Conservation (phyloP, 2,888 invertebrate genomes). For the Allygus modestus region DNA sequence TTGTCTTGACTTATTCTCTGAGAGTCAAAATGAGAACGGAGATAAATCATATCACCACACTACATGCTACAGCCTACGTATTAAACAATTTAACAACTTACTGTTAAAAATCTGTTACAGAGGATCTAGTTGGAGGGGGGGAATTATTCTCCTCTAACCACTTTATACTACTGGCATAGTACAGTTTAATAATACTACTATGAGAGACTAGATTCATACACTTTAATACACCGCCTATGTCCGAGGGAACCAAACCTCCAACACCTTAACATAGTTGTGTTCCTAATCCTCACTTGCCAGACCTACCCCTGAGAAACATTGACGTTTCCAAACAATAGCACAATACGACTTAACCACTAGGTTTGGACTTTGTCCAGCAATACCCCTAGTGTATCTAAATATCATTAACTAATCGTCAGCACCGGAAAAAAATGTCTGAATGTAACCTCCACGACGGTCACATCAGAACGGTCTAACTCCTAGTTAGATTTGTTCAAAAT, state of each 20-base stretch:
- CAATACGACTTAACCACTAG: not conserved
- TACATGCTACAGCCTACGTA: too few relatives aligned
- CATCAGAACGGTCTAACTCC: not conserved
- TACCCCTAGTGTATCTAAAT: not conserved
- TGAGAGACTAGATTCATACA: slow-evolving; percentile 26
- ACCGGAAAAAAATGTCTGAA: not conserved
- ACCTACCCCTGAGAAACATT: not conserved
- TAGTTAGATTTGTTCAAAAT: slow-evolving; percentile 4
- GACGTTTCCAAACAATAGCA: not conserved
- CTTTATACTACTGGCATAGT: not conserved
- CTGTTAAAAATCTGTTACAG: too few relatives aligned
- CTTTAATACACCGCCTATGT: not conserved
- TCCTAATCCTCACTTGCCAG: not conserved
- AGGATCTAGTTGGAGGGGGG: not conserved
- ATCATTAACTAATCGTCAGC: slow-evolving; percentile 27
- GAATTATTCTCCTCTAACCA: not conserved
- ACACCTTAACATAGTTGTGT: not conserved
- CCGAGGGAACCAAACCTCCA: not conserved
- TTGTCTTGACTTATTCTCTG: too few relatives aligned
- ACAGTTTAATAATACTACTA: slow-evolving; percentile 35
- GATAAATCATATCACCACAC: too few relatives aligned
- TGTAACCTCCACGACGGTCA: not conserved
- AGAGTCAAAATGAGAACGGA: too few relatives aligned
- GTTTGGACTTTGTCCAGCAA: slow-evolving; percentile 8
- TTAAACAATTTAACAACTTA: too few relatives aligned